Evolutionary conservation across 2,797 vertebrate genomes (phyloP).

Genomic region (Crocidura indochinensis): DNA sequence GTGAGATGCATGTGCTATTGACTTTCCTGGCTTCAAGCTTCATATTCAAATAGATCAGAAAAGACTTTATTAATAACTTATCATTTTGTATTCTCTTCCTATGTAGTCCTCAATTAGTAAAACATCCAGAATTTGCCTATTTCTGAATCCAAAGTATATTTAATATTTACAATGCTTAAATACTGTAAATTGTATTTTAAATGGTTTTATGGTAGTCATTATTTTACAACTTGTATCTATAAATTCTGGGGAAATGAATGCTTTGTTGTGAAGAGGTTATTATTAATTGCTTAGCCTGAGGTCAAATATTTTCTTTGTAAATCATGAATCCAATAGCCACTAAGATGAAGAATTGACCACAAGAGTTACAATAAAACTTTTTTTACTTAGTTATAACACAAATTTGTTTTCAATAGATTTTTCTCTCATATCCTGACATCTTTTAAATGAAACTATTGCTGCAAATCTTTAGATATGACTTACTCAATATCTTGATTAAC

Average conservation of each 20-base stretch:
- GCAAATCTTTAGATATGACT: constrained; percentile 16
- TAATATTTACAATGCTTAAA: no score
- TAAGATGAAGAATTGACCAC: constrained; percentile 63
- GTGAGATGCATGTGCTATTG: constrained; percentile 55
- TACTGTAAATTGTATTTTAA: constrained; percentile 60
- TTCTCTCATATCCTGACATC: constrained; percentile 60
- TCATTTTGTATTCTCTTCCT: constrained; percentile 60
- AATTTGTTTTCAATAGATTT: constrained; percentile 72
- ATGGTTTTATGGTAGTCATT: constrained; percentile 63
- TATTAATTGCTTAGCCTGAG: constrained; percentile 68
- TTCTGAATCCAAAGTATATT: constrained; percentile 57
- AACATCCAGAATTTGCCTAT: constrained; percentile 58
- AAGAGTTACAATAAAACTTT: constrained; percentile 70
- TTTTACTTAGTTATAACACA: constrained; percentile 75
- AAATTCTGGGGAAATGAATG: not conserved
- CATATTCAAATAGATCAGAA: not conserved
- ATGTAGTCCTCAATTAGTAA: constrained; percentile 58
- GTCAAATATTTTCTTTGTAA: constrained; percentile 66
- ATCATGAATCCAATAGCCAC: constrained; percentile 39
- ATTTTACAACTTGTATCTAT: constrained; percentile 67
- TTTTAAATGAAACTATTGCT: constrained; percentile 78
- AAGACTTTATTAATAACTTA: constrained; percentile 52
- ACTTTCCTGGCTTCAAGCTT: constrained; percentile 56
- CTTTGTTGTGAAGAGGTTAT: constrained; percentile 66
- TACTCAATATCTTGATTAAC: constrained; percentile 79